phyloP scores from a whole-genome alignment of 2,888 invertebrate genomes.

The Cordilura impudica region DNA sequence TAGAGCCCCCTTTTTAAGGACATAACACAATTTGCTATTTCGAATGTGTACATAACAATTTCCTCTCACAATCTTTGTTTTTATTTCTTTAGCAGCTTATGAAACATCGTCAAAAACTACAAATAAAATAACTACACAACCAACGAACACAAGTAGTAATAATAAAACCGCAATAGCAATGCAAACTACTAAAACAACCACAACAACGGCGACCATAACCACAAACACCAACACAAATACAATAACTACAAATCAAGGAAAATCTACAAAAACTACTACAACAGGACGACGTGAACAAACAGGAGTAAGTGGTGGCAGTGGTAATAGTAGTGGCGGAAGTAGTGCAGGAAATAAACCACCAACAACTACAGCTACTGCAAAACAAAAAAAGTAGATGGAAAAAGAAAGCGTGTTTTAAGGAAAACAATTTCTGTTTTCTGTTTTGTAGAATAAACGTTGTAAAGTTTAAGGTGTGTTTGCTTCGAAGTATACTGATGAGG shows the following conservation, averaged over 20 bases:
- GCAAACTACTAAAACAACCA: slow-evolving; percentile 43
- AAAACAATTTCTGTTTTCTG: neutral
- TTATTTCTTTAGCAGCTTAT: slow-evolving; percentile 36
- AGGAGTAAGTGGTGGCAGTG: slow-evolving; percentile 3
- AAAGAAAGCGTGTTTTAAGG: neutral
- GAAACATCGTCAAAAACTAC: slow-evolving; percentile 40
- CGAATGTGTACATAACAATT: neutral
- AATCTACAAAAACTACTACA: slow-evolving; percentile 34
- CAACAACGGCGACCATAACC: slow-evolving; percentile 31
- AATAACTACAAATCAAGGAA: slow-evolving; percentile 30
- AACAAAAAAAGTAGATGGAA: slow-evolving; percentile 47
- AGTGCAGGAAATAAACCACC: slow-evolving; percentile 17
- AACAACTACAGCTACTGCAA: slow-evolving; percentile 17
- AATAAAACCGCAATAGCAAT: slow-evolving; percentile 32
- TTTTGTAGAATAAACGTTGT: neutral
- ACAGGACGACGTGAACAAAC: slow-evolving; percentile 37
- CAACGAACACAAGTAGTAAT: slow-evolving; percentile 25
- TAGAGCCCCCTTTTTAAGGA: too few relatives aligned
- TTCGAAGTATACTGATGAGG: neutral
- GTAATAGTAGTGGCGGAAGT: neutral
- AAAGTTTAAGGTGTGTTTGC: neutral
- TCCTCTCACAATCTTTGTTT: neutral
- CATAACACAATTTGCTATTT: too few relatives aligned
- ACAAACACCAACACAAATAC: slow-evolving; percentile 21
- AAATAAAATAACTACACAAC: slow-evolving; percentile 42